Conservation (phyloP, 2,888 invertebrate genomes). For the Leptinotarsa tumamoca region DNA sequence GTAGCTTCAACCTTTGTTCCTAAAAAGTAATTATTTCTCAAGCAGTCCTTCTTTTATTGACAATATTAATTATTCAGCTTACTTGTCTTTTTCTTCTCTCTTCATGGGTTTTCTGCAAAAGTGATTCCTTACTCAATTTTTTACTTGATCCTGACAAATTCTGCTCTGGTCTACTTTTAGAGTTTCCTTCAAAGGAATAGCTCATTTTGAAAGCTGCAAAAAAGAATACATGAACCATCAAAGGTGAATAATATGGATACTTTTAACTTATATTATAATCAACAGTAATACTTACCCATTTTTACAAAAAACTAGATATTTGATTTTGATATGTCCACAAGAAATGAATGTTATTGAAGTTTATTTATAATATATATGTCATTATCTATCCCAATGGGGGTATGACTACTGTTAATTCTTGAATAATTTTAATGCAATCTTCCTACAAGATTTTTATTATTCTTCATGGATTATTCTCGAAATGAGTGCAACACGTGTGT, state of each 20-base stretch:
- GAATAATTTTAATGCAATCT: too few relatives aligned
- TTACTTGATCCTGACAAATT: slow-evolving; percentile 89
- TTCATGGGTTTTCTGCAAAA: slow-evolving; percentile 84
- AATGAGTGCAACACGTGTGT: too few relatives aligned
- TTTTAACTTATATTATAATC: not conserved
- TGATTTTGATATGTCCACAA: slow-evolving; percentile 13
- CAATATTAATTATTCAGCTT: slow-evolving; percentile 40
- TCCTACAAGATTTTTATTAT: too few relatives aligned
- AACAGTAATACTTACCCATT: slow-evolving; percentile 2
- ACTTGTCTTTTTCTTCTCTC: slow-evolving; percentile 91
- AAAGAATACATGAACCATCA: not conserved
- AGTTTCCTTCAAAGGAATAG: slow-evolving; percentile 91
- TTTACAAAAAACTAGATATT: not conserved
- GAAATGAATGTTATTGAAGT: not conserved
- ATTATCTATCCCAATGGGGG: not conserved
- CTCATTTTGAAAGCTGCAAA: slow-evolving; percentile 63
- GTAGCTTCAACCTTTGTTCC: slow-evolving; percentile 79
- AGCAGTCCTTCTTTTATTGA: not conserved
- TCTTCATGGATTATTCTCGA: too few relatives aligned
- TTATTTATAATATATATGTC: not conserved
- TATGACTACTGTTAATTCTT: too few relatives aligned
- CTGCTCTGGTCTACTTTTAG: slow-evolving; percentile 87
- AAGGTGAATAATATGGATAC: too few relatives aligned
- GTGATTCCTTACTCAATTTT: slow-evolving; percentile 76
- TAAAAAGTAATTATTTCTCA: slow-evolving; percentile 52